phyloP scores from a whole-genome alignment of 2,888 invertebrate genomes.

The Campoplex capitator region DNA sequence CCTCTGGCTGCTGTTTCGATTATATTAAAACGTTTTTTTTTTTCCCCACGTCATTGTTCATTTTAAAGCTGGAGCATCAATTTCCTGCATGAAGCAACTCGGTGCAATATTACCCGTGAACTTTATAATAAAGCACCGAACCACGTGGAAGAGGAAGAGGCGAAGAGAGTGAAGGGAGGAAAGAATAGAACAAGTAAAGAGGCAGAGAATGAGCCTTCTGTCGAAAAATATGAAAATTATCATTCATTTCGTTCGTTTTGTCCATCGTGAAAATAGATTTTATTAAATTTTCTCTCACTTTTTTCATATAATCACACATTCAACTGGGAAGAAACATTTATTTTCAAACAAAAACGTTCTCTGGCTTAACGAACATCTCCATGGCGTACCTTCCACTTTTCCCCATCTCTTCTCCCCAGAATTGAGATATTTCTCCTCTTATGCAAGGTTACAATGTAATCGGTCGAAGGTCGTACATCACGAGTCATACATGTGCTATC shows the following conservation, averaged over 20 bases:
- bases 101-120: slow-evolving; percentile 8
- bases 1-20: background rate
- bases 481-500: background rate
- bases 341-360: too few relatives aligned
- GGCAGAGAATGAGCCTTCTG: too few relatives aligned
- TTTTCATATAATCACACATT: background rate
- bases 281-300: background rate
- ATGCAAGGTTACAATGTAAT: background rate
- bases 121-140: background rate
- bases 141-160: background rate
- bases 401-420: background rate
- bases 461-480: slow-evolving; percentile 5
- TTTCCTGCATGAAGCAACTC: slow-evolving; percentile 11
- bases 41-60: slow-evolving; percentile 32
- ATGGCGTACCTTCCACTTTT: background rate
- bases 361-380: background rate
- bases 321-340: background rate
- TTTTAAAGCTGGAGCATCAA: slow-evolving; percentile 19
- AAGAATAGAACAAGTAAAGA: background rate
- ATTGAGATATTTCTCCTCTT: background rate
- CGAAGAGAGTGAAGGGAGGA: background rate
- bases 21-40: background rate
- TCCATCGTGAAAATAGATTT: background rate
- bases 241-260: background rate
- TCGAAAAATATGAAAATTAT: background rate